A percentile compares a stretch with the other conserved stretches of the same genome.
Evolutionary conservation across 2,888 invertebrate species (phyloP).

Genomic region (Ichneumon xanthorius): DNA sequence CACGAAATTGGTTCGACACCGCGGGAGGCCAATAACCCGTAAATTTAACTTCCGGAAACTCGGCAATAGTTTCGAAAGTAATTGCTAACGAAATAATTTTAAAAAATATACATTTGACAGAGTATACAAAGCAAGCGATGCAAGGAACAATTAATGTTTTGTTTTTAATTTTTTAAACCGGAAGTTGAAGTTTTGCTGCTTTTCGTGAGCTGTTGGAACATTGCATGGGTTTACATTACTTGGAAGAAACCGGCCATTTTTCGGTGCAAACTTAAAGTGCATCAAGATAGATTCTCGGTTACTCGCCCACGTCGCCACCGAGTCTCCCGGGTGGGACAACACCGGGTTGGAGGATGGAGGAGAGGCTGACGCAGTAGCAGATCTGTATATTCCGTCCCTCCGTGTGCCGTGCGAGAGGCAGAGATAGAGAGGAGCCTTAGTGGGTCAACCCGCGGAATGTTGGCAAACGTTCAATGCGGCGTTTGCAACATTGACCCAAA

Average conservation of each 20-base stretch:
- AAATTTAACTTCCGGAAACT: background rate
- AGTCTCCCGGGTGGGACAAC: background rate
- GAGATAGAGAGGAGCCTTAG: conserved; percentile 48
- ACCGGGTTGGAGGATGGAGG: background rate
- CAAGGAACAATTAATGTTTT: too few species aligned
- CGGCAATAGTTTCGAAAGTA: background rate
- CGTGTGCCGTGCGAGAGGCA: background rate
- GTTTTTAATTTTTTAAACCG: too few species aligned
- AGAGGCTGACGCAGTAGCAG: conserved; percentile 25
- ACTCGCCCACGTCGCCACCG: background rate
- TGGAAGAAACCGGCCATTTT: background rate
- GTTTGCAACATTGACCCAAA: conserved; percentile 68
- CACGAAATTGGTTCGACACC: background rate
- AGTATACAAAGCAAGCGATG: background rate
- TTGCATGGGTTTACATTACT: background rate
- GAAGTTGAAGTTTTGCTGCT: background rate
- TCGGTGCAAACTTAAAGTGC: conserved; percentile 3
- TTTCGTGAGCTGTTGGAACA: background rate
- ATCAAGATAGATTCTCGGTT: conserved; percentile 7
- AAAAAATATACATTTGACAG: background rate
- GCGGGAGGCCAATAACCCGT: background rate
- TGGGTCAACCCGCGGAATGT: conserved; percentile 63
- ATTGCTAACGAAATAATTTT: background rate
- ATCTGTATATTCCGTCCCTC: conserved; percentile 12
- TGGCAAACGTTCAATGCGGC: conserved; percentile 68